A percentile compares a stretch with the other conserved stretches of the same genome.
Evolutionary conservation across 1,140 invertebrate genomes (phyloP).

Genomic region (Calephelis nemesis): DNA sequence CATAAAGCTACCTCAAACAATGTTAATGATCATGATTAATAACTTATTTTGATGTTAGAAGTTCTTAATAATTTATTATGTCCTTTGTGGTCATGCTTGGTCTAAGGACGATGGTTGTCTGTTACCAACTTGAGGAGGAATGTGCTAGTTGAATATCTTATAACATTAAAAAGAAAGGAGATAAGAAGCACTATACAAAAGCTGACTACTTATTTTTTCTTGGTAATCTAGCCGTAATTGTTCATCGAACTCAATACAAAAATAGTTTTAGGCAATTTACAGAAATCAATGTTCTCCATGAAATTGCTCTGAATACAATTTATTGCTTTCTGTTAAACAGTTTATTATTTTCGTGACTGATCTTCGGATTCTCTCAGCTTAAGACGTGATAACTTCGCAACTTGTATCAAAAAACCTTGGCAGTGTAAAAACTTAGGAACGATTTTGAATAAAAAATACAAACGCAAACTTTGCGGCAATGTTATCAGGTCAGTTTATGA

Average conservation of each 20-base stretch:
- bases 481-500: neutral
- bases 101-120: no score
- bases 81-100: no score
- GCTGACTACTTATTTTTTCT: neutral
- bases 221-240: neutral
- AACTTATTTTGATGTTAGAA: no score
- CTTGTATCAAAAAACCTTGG: neutral
- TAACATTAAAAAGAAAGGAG: no score
- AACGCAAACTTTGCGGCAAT: neutral
- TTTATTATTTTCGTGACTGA: slow-evolving; percentile 20
- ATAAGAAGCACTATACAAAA: neutral
- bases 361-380: slow-evolving; percentile 28
- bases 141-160: no score
- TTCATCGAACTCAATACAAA: slow-evolving; percentile 32
- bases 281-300: slow-evolving; percentile 18
- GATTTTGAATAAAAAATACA: neutral
- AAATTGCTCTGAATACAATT: slow-evolving; percentile 19
- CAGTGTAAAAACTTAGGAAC: neutral
- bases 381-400: slow-evolving; percentile 18
- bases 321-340: slow-evolving; percentile 21
- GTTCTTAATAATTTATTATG: no score
- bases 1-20: no score
- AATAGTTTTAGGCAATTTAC: slow-evolving; percentile 22
- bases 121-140: no score
- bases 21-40: no score